These are phyloP conservation scores for Limnothrissa miodon DNA, from an alignment of 2,113 vertebrate species.

Conservation along the genomic window DNA sequence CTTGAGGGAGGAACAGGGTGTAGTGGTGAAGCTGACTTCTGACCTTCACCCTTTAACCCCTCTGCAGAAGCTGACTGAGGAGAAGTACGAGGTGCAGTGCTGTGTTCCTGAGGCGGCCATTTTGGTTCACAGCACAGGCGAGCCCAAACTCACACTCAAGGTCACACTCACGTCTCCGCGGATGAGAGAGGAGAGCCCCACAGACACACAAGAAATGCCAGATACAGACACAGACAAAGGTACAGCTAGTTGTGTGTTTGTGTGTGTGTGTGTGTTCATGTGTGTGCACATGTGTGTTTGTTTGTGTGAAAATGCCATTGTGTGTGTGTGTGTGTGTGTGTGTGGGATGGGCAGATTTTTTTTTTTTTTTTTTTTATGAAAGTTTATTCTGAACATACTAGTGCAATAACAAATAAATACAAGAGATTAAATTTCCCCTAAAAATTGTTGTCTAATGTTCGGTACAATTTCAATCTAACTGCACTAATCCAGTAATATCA, in stretches of 20 bases:
- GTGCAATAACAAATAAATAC: too few relatives aligned
- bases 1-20: too few relatives aligned
- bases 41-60: slow-evolving; percentile 29
- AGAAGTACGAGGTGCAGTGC: slow-evolving; percentile 88
- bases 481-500: too few relatives aligned
- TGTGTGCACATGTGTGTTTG: background rate
- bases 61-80: slow-evolving; percentile 93
- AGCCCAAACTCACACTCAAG: slow-evolving; percentile 91
- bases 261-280: slow-evolving; percentile 21
- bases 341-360: too few relatives aligned
- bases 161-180: slow-evolving; percentile 91
- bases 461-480: too few relatives aligned
- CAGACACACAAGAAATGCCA: background rate
- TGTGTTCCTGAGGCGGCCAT: slow-evolving; percentile 88
- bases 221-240: slow-evolving; percentile 51
- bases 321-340: too few relatives aligned
- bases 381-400: too few relatives aligned
- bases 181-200: slow-evolving; percentile 72
- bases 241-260: background rate
- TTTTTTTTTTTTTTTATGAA: too few relatives aligned
- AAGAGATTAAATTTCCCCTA: too few relatives aligned
- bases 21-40: background rate
- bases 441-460: too few relatives aligned
- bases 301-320: background rate
- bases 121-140: slow-evolving; percentile 83